Evolutionary conservation across 2,888 invertebrate genomes (phyloP).

Genomic region (Brachyopa scutellaris): DNA sequence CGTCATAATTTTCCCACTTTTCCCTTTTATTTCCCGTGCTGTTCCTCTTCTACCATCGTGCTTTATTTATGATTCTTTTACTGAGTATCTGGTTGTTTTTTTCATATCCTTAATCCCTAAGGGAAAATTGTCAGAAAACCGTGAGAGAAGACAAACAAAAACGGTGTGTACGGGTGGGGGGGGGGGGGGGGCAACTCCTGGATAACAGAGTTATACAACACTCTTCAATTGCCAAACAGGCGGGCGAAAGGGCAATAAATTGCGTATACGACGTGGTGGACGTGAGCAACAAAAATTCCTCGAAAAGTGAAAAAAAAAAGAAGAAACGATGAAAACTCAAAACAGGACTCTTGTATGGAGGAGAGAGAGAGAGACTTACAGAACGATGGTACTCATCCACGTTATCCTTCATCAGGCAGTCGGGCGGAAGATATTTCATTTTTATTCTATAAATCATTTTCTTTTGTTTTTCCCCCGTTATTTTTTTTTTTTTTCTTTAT

Average conservation of each 20-base stretch:
- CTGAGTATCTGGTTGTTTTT: slow-evolving; percentile 14
- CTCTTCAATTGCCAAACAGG: slow-evolving; percentile 46
- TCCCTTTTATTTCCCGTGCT: neutral
- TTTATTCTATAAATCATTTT: slow-evolving; percentile 49
- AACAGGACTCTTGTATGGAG: slow-evolving; percentile 19
- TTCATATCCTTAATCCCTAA: slow-evolving; percentile 31
- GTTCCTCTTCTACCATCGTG: no score
- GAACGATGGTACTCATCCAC: slow-evolving; percentile 21
- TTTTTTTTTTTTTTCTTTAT: neutral
- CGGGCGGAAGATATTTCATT: slow-evolving; percentile 64
- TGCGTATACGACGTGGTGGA: slow-evolving; percentile 57
- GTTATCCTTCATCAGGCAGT: slow-evolving; percentile 55
- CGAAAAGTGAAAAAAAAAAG: neutral
- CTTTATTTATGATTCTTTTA: slow-evolving; percentile 53
- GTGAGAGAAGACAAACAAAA: slow-evolving; percentile 33
- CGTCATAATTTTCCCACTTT: slow-evolving; percentile 17
- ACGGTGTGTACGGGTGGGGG: no score
- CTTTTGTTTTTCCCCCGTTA: slow-evolving; percentile 12
- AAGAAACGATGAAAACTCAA: slow-evolving; percentile 29
- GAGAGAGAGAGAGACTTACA: neutral
- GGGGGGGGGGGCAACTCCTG: neutral
- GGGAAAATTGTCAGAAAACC: slow-evolving; percentile 30
- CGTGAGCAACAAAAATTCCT: slow-evolving; percentile 39
- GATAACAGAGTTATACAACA: slow-evolving; percentile 50
- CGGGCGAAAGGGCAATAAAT: slow-evolving; percentile 49